Conservation (phyloP, 2,888 invertebrate species). For the Tortrix viridana region DNA sequence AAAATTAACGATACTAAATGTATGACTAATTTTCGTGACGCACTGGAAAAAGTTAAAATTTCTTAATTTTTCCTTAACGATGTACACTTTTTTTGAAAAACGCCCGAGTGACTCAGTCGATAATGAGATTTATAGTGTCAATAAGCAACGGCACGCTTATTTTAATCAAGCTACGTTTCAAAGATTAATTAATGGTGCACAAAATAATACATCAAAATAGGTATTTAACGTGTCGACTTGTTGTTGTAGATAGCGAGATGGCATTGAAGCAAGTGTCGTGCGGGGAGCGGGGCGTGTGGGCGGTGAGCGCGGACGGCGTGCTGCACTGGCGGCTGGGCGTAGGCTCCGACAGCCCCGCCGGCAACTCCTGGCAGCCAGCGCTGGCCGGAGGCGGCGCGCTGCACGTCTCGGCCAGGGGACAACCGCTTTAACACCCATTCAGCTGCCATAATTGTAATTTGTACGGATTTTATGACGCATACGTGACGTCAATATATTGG, state of each 20-base stretch:
- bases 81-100: too few relatives aligned
- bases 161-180: background rate
- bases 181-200: background rate
- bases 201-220: background rate
- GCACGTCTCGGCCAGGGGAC: constrained; percentile 70
- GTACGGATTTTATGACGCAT: too few relatives aligned
- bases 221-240: background rate
- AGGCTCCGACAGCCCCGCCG: constrained; percentile 88
- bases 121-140: too few relatives aligned
- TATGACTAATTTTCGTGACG: too few relatives aligned
- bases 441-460: too few relatives aligned
- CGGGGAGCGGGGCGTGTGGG: constrained; percentile 90
- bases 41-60: too few relatives aligned
- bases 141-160: background rate
- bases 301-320: constrained; percentile 87
- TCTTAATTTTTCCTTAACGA: too few relatives aligned
- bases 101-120: too few relatives aligned
- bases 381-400: constrained; percentile 79
- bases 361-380: constrained; percentile 91
- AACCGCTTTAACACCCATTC: constrained; percentile 45
- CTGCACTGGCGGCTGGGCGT: constrained; percentile 90
- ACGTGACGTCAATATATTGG: too few relatives aligned
- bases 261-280: constrained; percentile 89
- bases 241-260: constrained; percentile 63
- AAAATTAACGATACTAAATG: too few relatives aligned